Evolutionary conservation across 2,113 vertebrate genomes (phyloP), one percentile per base, ranked within the genome.

Genomic region (Stegostoma tigrinum): DNA sequence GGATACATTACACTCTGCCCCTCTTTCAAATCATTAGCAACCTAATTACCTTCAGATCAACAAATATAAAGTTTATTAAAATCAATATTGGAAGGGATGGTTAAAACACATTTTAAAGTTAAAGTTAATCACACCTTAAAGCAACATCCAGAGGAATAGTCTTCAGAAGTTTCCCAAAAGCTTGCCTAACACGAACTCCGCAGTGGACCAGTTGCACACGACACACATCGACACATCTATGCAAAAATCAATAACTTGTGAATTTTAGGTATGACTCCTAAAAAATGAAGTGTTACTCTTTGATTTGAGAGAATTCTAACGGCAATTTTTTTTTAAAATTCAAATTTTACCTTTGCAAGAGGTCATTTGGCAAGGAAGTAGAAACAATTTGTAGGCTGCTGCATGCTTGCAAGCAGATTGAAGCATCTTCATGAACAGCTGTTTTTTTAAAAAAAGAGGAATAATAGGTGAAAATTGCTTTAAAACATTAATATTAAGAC

Each of bases 141-240:
- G 99, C 97, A 67, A 99, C 97, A 96, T 99, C 98, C 93, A 99
- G 97, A 55, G 99, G 98, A 96, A 99, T 97, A 70, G 98, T 98
- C 97, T 98, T 98, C 95, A 99, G 97, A 23, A 99, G 98, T 96
- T 98, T 99, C 72, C 98, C 98, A 96, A 99, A 99, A 75, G 98
- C 98, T 96, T 99, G 99, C 95, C 99, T 98, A 90, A 99, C 98
- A 96, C 98, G 97, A 96, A 98, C 98, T 38, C 98, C 97, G 0
- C 98, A 99, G 66, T 99, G 98, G 14, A 99, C 98, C 27, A 99
- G 96, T 2, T 99, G 99, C 86, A 99, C 98, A 95, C 98, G 98
- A 97, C 98, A 99, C 96, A 99, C 98, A 95, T 99, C 99, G 95
- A 99, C 98, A 97, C 99, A 99, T 96, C 99, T 99, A 96, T 3